Base-by-base conservation (phyloP, 2,113 vertebrate species). In the Xiphophorus couchianus region DNA sequence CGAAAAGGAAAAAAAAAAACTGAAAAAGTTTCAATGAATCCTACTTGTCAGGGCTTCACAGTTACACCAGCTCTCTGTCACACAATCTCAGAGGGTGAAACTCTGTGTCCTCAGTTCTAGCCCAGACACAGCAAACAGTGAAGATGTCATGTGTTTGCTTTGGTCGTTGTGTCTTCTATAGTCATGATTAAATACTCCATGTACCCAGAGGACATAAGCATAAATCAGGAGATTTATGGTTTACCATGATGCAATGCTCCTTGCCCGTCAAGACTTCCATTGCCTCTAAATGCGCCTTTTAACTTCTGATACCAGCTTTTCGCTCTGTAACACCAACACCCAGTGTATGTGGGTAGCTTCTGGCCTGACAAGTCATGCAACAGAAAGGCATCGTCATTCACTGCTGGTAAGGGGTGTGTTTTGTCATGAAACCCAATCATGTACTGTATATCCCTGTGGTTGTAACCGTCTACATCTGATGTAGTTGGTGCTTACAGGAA, bases 121-220 rank as follows among this genome's bases (percentile, higher is more conserved):
- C 66, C 51, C 66, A 69, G 79, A 79, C 78, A 77, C 31, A 15
- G 80, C 64, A 77, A 85, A 88, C 80, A 90, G 12, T 62, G 63
- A 78, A 65, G 66, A 85, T 85, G 82, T 85, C 83, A 84, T 84
- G 74, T 87, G 88, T 90, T 89, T 89, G 84, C 85, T 54, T 73
- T 76, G 69, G 68, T 81, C 74, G 77, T 84, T 80, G 80, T 78
- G 72, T 44, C 62, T 60, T 62, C 61, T 75, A 37, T 74, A 58
- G 61, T 28, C 27, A 68, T 67, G 70, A 65, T 68, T n/a, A 63
- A 77, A 74, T 35, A 27, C 29, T 25, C 62, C 27, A 27, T 17
- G 54, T 35, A 77, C 17, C 67, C 33, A 31, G 71, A 62, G 28
- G 76, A 76, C 62, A 30, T 29, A 69, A 70, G 65, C 44, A 0